Base-by-base conservation (phyloP, 2,113 vertebrate genomes). In the Oryzias javanicus region DNA sequence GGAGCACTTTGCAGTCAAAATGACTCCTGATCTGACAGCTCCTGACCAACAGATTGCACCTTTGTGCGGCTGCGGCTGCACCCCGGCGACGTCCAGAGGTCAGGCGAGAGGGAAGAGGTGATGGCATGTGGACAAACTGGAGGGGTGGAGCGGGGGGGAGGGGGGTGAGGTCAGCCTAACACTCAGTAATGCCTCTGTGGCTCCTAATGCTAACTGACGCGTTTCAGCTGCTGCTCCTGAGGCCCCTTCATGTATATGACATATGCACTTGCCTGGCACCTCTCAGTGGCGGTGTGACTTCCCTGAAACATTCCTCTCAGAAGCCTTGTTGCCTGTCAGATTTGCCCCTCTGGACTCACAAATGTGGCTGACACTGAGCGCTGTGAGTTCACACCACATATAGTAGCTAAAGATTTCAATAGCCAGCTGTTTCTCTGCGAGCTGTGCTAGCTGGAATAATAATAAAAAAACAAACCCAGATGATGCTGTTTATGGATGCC, bases 221-320 rank as follows among this genome's bases (percentile, higher is more conserved):
- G 63, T 71, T 88, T 85, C 88, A 86, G 85, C 85, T 86, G 83
- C 72, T 85, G 19, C 79, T 81, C 85, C 79, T 53, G 79, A 72
- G 84, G 86, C 86, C 77, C 70, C 71, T 83, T 84, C 81, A 60
- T 71, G 68, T 81, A 84, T 80, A 54, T 81, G 80, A 86, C 89
- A 87, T 80, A 67, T 86, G 73, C 76, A 81, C 78, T 81, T 59
- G 63, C 14, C 65, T 83, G 71, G 81, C 88, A 88, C 78, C 70
- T 84, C 67, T 72, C 68, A 81, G 83, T 82, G 74, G 58, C 54
- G 48, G 75, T 79, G 82, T 56, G 70, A 80, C 79, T 78, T 68
- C 53, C 6, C 67, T 49, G 65, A 49, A 54, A 86, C 86, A 80
- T 82, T 83, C 84, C 73, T 72, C 70, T 72, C 69, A 67, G 68